Evolutionary conservation across 2,113 vertebrate species (phyloP).

Genomic region (Rhinichthys klamathensis): DNA sequence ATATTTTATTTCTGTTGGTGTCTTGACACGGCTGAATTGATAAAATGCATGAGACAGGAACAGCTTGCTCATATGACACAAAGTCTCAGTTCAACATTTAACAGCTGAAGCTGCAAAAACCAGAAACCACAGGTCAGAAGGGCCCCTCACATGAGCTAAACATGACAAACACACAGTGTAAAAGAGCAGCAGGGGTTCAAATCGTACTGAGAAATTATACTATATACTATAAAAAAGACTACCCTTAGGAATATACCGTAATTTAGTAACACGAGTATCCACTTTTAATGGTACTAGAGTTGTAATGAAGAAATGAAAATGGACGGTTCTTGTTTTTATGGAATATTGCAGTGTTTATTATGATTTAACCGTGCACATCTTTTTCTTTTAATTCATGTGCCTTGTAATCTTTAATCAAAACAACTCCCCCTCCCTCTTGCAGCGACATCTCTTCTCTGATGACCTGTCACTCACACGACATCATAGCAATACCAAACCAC

Average conservation of each 20-base stretch:
- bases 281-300: not conserved
- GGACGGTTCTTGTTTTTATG: too few species aligned
- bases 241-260: not conserved
- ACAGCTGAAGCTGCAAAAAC: constrained; percentile 3
- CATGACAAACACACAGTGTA: not conserved
- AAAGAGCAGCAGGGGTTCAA: not conserved
- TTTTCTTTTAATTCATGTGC: too few species aligned
- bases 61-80: not conserved
- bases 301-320: not conserved
- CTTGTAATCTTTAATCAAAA: too few species aligned
- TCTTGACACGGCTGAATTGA: too few species aligned
- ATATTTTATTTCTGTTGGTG: too few species aligned
- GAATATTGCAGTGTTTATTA: too few species aligned
- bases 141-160: constrained; percentile 27
- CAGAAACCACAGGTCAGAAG: constrained; percentile 1
- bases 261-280: not conserved
- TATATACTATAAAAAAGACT: too few species aligned
- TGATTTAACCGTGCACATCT: too few species aligned
- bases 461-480: too few species aligned
- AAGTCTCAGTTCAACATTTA: constrained; percentile 28
- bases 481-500: too few species aligned
- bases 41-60: not conserved
- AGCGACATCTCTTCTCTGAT: too few species aligned
- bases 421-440: too few species aligned
- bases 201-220: not conserved